These are phyloP conservation scores for Chlorodrepanis virens DNA, from an alignment of 2,113 vertebrate genomes.

Conservation along the genomic window DNA sequence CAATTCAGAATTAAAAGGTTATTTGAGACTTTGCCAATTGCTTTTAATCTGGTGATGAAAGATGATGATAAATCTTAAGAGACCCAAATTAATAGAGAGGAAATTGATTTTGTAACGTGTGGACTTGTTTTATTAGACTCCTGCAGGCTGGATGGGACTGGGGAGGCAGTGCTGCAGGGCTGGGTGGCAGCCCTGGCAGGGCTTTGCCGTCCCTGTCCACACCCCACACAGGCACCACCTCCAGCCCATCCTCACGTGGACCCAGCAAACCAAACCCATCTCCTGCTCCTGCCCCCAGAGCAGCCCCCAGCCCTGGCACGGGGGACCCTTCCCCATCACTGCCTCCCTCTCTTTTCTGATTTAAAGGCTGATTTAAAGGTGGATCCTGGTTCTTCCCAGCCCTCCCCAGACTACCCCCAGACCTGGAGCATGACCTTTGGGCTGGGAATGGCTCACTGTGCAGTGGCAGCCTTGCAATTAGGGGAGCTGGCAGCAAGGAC, in stretches of 20 bases:
- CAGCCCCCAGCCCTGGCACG: rapidly evolving
- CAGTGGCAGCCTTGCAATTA: neutral
- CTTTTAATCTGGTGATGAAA: constrained; percentile 64
- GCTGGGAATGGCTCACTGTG: neutral
- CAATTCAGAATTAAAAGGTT: constrained; percentile 59
- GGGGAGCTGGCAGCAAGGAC: neutral
- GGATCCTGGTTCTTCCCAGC: neutral
- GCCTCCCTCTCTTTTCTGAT: neutral
- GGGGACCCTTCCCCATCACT: rapidly evolving
- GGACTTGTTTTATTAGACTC: constrained; percentile 61
- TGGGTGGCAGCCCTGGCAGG: neutral
- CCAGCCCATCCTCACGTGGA: rapidly evolving
- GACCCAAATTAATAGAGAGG: constrained; percentile 72
- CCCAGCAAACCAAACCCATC: rapidly evolving
- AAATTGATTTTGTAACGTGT: constrained; percentile 67
- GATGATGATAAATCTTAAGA: constrained; percentile 65
- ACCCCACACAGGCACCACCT: neutral
- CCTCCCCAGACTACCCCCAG: neutral
- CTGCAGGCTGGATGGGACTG: neutral
- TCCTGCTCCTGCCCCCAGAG: rapidly evolving
- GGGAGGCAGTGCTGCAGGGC: neutral
- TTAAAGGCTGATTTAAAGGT: neutral
- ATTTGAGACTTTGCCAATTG: constrained; percentile 67
- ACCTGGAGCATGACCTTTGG: neutral
- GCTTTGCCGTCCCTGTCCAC: neutral